phyloP scores from a whole-genome alignment of 1,140 invertebrate species.

The Ceratina australensis region DNA sequence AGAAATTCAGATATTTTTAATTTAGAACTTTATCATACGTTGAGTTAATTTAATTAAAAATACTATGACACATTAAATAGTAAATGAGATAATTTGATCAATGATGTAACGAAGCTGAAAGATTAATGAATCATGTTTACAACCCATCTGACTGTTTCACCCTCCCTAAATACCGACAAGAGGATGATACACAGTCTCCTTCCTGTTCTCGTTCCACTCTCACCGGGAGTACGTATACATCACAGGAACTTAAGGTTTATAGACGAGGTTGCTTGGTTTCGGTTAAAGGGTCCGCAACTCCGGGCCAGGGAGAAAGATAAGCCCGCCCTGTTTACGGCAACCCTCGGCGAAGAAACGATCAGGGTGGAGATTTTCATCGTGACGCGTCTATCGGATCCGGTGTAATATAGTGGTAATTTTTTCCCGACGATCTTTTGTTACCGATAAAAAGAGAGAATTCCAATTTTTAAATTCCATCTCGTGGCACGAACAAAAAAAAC shows the following conservation, averaged over 20 bases:
- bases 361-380: conserved; percentile 56
- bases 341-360: conserved; percentile 61
- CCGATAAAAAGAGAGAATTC: conserved; percentile 43
- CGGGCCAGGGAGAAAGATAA: conserved; percentile 55
- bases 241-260: conserved; percentile 61
- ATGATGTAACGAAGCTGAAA: background rate
- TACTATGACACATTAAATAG: no score
- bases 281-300: conserved; percentile 53
- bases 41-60: no score
- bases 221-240: conserved; percentile 15
- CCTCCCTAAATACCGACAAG: conserved; percentile 8
- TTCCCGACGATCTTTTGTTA: conserved; percentile 1
- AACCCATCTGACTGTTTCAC: background rate
- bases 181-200: conserved; percentile 42
- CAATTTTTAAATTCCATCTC: conserved; percentile 49
- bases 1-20: no score
- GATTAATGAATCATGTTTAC: conserved; percentile 31
- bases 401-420: conserved; percentile 46
- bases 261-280: conserved; percentile 64
- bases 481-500: no score
- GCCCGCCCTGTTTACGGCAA: conserved; percentile 60
- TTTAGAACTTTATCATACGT: no score
- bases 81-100: no score
- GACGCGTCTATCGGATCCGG: conserved; percentile 49
- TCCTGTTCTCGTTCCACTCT: conserved; percentile 54